Percentiles rank a stretch among this genome's conserved stretches.
Evolutionary conservation across 2,113 vertebrate genomes (phyloP).

Genomic region (Oryzias melastigma): DNA sequence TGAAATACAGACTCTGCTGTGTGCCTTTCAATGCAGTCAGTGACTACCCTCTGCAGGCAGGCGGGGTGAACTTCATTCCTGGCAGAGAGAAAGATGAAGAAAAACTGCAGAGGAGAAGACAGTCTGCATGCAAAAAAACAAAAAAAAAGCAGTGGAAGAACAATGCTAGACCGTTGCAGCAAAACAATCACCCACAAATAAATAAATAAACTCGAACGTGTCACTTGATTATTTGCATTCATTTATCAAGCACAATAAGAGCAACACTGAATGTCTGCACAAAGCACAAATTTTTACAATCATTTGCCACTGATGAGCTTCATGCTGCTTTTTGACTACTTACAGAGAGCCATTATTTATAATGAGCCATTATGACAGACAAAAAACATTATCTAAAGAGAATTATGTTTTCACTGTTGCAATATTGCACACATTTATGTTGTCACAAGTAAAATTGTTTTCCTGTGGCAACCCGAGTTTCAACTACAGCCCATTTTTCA

Average conservation of each 20-base stretch:
- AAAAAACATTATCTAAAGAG: slow-evolving; percentile 43
- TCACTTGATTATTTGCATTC: slow-evolving; percentile 30
- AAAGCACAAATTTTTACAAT: slow-evolving; percentile 39
- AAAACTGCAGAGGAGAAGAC: slow-evolving; percentile 1
- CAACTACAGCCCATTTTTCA: slow-evolving; percentile 41
- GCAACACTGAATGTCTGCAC: slow-evolving; percentile 11
- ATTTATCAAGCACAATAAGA: slow-evolving; percentile 32
- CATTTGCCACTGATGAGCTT: slow-evolving; percentile 55
- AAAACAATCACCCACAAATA: slow-evolving; percentile 9
- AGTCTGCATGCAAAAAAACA: slow-evolving; percentile 12
- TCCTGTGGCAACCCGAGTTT: slow-evolving; percentile 29
- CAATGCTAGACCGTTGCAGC: slow-evolving; percentile 6
- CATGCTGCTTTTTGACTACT: slow-evolving; percentile 52
- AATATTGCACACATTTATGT: slow-evolving; percentile 25
- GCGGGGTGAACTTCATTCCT: slow-evolving; percentile 43
- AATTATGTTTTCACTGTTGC: slow-evolving; percentile 49
- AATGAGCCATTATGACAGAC: slow-evolving; percentile 50
- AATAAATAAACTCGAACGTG: neutral
- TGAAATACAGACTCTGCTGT: slow-evolving; percentile 9
- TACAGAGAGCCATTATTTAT: slow-evolving; percentile 53
- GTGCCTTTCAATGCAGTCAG: slow-evolving; percentile 54
- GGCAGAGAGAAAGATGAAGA: neutral
- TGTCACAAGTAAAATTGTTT: slow-evolving; percentile 40
- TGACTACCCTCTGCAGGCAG: slow-evolving; percentile 79
- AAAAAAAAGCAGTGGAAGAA: neutral